Evolutionary conservation across 2,888 invertebrate genomes (phyloP), one percentile per base, ranked within the genome.

Genomic region (Plemyria rubiginata): DNA sequence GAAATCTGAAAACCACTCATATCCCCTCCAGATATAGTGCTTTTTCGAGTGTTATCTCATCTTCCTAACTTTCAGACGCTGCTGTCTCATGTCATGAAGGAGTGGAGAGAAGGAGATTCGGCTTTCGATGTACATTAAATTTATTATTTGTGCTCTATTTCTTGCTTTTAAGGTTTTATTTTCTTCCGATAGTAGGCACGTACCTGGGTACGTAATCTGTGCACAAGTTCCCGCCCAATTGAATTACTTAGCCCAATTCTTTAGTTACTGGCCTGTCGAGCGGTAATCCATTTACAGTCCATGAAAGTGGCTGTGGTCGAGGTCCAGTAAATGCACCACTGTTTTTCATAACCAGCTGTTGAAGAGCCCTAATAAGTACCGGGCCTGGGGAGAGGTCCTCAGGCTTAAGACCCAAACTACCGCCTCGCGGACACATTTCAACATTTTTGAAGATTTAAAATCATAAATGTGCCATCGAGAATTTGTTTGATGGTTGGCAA

Each of bases 91-190:
- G 70, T 76, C 77, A 68, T 72, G 70, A 75, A 81, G 78, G 76
- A 85, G 78, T 82, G 86, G 85, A n/a, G n/a, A n/a, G n/a, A n/a
- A n/a, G n/a, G 88, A 84, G 85, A 87, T 88, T 85, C 80, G 77
- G 75, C 73, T 82, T 77, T 79, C 72, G 75, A 73, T 78, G 70
- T 73, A 64, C 79, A 75, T 76, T 76, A 76, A 64, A 66, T 74
- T 75, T 77, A 80, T 69, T 79, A 73, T 78, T 5, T 38, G 73
- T 74, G 70, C 75, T 79, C 74, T 78, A 79, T 78, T 73, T 66
- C 68, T 52, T 71, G 56, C 70, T 68, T 66, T 70, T 73, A 68
- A 68, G 76, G 72, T 74, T 77, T 51, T 79, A 67, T 67, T 72
- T 54, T 29, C 45, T 29, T 45, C 71, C 60, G 70, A 11, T 48